Evolutionary conservation across 2,888 invertebrate species (phyloP), one percentile per base, ranked within the genome.

Genomic region (Adelphocoris suturalis): DNA sequence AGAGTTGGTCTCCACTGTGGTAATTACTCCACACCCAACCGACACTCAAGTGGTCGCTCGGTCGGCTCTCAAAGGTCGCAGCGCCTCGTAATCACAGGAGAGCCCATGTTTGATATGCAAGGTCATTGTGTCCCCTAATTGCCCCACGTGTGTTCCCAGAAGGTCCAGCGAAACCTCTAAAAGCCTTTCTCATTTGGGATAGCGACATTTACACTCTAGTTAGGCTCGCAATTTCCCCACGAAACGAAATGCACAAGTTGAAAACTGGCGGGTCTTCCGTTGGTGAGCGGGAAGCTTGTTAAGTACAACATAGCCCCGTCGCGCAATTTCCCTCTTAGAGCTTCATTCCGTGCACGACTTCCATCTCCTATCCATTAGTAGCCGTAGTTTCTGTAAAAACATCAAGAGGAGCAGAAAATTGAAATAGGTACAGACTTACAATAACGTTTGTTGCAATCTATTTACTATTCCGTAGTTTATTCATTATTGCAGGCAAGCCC

Each of bases 131-230:
- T 80, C 28, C 9, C 46, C 46, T 80, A 80, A 80, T 80, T 80
- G 78, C 46, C 16, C 78, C 78, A 19, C 46, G 78, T 14, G 37
- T 12, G 16, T 16, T 28, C 47, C 78, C 7, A 19, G 23, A 28
- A 46, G 12, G 37, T 16, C 46, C 46, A 14, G 75, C n/a, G 11
- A 28, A 46, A 19, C 46, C 78, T 46, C 78, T 46, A 46, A 46
- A 47, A 19, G 46, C 9, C 47, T 80, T 80, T 80, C 78, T 80
- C 78, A 80, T 80, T 80, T 47, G 78, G 78, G 46, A 23, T 27
- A 27, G 23, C 68, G 11, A 68, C 68, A 23, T 9, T 23, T 23
- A 23, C 68, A 68, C 68, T 68, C 68, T 23, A 13, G 68, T 57
- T 57, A 57, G 68, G 23, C 23, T 68, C 19, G 68, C 23, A 68